Evolutionary conservation across 2,113 vertebrate species (phyloP), one percentile per base, ranked within the genome.

Genomic region (Probosciger aterrimus): DNA sequence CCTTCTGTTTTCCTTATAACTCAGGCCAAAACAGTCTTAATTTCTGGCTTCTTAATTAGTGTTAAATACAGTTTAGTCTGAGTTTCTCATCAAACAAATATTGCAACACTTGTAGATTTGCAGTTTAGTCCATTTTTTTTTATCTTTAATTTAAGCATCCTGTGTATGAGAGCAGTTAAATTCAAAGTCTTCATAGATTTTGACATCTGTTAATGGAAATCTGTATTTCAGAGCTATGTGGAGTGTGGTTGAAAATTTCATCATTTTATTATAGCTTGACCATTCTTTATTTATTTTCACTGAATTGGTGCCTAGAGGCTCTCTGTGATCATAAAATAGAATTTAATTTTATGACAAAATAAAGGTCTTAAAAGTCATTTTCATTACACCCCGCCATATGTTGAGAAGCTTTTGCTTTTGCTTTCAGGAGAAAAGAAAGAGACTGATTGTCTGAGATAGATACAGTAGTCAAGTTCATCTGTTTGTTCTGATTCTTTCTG

Each of bases 11-110:
- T 91, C 28, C 47, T 95, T 93, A 41, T n/a, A 91, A 64, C 33
- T 24, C 47, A 76, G n/a, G 86, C 95, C 93, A 96, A 95, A 82
- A 14, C 37, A 79, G 79, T 94, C 96, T 95, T 75, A 82, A 82
- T 93, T 96, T 92, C 63, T 92, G 81, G 82, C 57, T 89, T 79
- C 62, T 95, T 96, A 92, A 96, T 95, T 93, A 88, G 60, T 57
- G 43, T 79, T 90, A 96, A 92, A 89, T 88, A 88, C 73, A 86
- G 50, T 71, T 92, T 71, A 86, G 47, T 23, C 41, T 60, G 60
- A 80, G 9, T 57, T 91, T 75, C 57, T 79, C 37, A 82, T 83
- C 4, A 62, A 75, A 90, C 31, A 93, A 93, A 60, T 27, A 71
- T 55, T 81, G 80, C 64, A 55, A 55, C 28, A 49, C 60, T 92